phyloP scores from a whole-genome alignment of 2,797 vertebrate species.

The Sebastes itinus region DNA sequence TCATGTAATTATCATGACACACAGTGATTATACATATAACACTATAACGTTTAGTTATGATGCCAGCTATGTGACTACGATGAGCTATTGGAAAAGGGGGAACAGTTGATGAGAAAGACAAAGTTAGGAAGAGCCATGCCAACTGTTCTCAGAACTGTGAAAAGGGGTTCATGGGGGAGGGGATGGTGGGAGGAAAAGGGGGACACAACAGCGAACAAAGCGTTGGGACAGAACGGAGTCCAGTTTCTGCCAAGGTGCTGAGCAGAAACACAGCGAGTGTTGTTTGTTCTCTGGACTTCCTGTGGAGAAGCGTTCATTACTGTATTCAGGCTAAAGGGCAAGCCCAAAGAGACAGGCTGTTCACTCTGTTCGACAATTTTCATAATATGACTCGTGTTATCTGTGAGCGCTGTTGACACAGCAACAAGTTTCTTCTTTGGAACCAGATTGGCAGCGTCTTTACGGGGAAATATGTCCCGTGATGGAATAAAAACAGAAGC shows the following conservation, averaged over 20 bases:
- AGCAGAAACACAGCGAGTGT: slow-evolving; percentile 42
- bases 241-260: slow-evolving; percentile 55
- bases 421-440: background rate
- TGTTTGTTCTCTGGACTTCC: slow-evolving; percentile 61
- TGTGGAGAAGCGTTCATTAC: slow-evolving; percentile 49
- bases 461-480: background rate
- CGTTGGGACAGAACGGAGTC: slow-evolving; percentile 31
- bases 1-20: slow-evolving; percentile 4
- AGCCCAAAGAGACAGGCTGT: slow-evolving; percentile 19
- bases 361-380: slow-evolving; percentile 32
- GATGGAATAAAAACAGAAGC: background rate
- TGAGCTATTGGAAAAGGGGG: background rate
- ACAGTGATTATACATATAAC: background rate
- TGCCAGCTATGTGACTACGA: background rate
- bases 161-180: background rate
- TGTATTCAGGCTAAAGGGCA: slow-evolving; percentile 48
- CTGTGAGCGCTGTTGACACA: background rate
- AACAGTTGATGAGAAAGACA: background rate
- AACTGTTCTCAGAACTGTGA: slow-evolving; percentile 18
- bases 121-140: background rate
- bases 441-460: background rate
- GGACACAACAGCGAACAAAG: slow-evolving; percentile 35
- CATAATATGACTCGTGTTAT: slow-evolving; percentile 31
- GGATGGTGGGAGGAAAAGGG: background rate
- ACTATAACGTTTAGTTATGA: background rate